Base-by-base conservation (phyloP, 1,140 invertebrate species). In the Drosophila fuyamai region DNA sequence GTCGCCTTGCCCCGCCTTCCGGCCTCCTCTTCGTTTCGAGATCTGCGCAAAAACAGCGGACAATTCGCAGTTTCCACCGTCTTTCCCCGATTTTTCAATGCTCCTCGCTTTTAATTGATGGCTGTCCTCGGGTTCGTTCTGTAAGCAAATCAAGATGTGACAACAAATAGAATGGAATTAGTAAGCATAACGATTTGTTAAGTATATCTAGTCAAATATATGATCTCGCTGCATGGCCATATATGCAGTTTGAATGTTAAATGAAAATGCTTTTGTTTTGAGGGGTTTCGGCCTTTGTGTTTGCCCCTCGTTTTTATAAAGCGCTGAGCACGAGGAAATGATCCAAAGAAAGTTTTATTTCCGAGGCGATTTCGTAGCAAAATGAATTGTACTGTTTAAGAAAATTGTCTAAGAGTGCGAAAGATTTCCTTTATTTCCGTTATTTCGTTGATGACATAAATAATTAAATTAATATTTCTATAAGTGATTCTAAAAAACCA, bases 1-100 rank as follows among this genome's bases (percentile, higher is more conserved):
- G 84, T 84, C 80, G 80, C 85, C 80, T 89, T 89, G 84, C 78
- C 63, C 79, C 51, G 43, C 51, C 54, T 62, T 50, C 50, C 53
- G 71, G 71, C 58, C 59, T 65, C 38, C 51, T 38, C 32, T 53
- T 23, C 51, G 50, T 38, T 58, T 55, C 38, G 48, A 67, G 43
- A 57, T 75, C 59, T 75, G 61, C 61, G 40, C 72, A 76, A 76
- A 62, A 76, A 51, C 50, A 10, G 44, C 50, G 8, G 27, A 47
- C 36, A 57, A 54, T 67, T 43, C 55, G 55, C 50, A 54, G 53
- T 51, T 46, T 76, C n/a, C 53, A 44, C 38, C 57, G 61, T 44
- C 68, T 27, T 18, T 74, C 68, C 41, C 50, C 71, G 58, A 47
- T 58, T 40, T 76, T 43, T 27, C 55, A 67, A 63, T 75, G 46